Percentiles rank a stretch among this genome's conserved stretches.
These are phyloP conservation scores for Chrysina gloriosa DNA, from an alignment of 2,888 invertebrate genomes.

Conservation along the genomic window DNA sequence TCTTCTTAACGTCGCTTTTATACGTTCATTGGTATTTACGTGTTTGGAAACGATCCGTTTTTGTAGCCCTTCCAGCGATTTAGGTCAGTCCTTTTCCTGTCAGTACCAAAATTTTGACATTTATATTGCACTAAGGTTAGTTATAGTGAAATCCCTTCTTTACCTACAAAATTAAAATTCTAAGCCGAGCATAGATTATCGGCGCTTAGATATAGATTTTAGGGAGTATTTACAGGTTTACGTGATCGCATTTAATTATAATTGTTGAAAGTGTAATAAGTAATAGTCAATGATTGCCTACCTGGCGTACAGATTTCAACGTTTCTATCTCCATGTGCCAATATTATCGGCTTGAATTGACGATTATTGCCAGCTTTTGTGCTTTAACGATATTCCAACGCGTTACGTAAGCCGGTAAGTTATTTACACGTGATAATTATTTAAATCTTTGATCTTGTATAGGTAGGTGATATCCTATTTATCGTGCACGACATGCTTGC, in stretches of 20 bases:
- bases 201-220: background rate
- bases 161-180: conserved; percentile 31
- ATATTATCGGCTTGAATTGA: background rate
- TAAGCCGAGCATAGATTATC: background rate
- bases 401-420: conserved; percentile 31
- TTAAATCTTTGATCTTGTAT: conserved; percentile 20
- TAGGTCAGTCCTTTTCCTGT: background rate
- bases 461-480: background rate
- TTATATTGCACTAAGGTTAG: conserved; percentile 15
- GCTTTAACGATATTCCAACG: background rate
- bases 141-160: conserved; percentile 32
- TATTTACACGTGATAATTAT: conserved; percentile 24
- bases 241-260: too few relatives aligned
- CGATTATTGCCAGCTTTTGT: background rate
- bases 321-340: background rate
- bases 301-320: background rate
- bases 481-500: background rate
- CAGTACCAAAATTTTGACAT: conserved; percentile 42
- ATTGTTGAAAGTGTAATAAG: too few relatives aligned
- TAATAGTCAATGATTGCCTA: background rate
- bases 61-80: too few relatives aligned
- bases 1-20: too few relatives aligned
- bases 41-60: too few relatives aligned
- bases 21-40: too few relatives aligned
- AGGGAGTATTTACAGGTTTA: background rate